Conservation (phyloP, 2,113 vertebrate genomes). For the Paramormyrops kingsleyae region DNA sequence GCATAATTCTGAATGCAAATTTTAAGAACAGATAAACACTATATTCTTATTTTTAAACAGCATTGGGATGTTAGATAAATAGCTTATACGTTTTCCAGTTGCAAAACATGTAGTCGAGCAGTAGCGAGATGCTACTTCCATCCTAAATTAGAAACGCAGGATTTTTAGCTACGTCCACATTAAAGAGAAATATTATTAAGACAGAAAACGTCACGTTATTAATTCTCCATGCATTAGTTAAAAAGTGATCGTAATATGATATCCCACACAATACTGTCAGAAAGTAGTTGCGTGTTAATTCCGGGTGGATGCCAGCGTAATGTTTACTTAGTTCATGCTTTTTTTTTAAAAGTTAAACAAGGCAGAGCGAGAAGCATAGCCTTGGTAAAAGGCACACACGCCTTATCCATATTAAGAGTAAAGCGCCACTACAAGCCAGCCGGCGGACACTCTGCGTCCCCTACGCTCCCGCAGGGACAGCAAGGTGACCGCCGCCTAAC, state of each 20-base stretch:
- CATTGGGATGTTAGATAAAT: neutral
- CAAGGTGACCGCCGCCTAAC: neutral
- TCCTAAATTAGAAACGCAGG: neutral
- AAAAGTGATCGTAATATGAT: neutral
- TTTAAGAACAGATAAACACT: neutral
- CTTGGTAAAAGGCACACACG: neutral
- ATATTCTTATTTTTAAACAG: neutral
- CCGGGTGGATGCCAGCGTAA: neutral
- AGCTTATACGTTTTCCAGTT: neutral
- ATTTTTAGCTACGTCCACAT: neutral
- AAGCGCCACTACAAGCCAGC: neutral
- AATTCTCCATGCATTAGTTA: neutral
- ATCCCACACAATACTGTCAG: neutral
- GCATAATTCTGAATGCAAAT: too few relatives aligned
- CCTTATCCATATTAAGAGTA: neutral
- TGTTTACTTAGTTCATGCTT: conserved; percentile 4
- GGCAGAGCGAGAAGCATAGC: neutral
- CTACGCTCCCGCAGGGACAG: neutral
- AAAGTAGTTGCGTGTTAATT: neutral
- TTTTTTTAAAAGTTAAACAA: neutral
- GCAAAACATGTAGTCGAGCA: neutral
- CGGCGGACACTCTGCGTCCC: neutral
- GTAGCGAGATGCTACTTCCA: neutral
- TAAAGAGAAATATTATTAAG: neutral
- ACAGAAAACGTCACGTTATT: neutral